Evolutionary conservation across 2,797 vertebrate genomes (phyloP), one percentile per base, ranked within the genome.

Genomic region (Neosilurus mollespiculum): DNA sequence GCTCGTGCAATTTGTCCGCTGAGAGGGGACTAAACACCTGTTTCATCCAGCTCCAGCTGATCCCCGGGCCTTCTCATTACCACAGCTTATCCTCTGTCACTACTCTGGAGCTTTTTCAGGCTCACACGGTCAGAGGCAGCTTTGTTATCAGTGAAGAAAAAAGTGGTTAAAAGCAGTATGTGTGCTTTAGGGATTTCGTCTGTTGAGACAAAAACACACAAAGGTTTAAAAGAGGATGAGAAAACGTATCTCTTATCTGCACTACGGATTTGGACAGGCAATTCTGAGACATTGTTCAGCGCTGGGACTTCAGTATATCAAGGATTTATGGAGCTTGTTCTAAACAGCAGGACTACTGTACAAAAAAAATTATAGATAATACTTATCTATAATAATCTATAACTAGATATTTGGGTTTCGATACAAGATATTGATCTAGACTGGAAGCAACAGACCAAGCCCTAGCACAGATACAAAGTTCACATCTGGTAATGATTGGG

Each of bases 11-110:
- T 92, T 92, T 89, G 90, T 92, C 86, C 89, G 79, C 82, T 37
- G 80, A 81, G 85, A 89, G 90, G 80, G 65, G 87, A 84, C 83
- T 73, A 92, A 92, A 92, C 92, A 94, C 93, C 93, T 94, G 94
- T 87, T 90, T 85, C 81, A 87, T 82, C 89, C 88, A 89, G 86
- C 66, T 84, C 85, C 91, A 90, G 91, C 92, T 92, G 90, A 93
- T 90, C 85, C 87, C 87, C 88, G 89, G 70, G 90, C 88, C 83
- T 88, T 85, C 88, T 93, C 91, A 93, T 94, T 93, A 93, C 83
- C 86, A 81, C 18, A 80, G 83, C 88, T 89, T 92, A 90, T 86
- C 87, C 61, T 88, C 85, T 88, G 87, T 90, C 90, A 88, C 89
- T 91, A 49, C 16, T 43, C 58, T 61, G 43, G 22, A 84, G 83